Conservation (phyloP, 2,888 invertebrate genomes). For the Heteromyza rotundicornis region DNA sequence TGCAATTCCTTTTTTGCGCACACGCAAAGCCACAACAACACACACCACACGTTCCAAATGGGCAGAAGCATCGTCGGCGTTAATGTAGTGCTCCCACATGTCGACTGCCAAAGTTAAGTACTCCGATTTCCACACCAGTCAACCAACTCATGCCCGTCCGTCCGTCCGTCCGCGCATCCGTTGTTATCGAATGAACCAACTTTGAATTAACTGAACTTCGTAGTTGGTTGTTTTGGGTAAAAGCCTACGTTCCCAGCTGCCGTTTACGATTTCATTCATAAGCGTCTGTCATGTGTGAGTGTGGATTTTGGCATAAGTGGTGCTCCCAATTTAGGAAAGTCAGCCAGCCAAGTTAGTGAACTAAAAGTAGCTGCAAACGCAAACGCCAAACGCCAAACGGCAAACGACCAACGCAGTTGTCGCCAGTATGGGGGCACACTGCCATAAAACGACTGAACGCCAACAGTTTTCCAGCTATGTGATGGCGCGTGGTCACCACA, state of each 20-base stretch:
- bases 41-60: slow-evolving; percentile 1
- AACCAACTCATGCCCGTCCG: slow-evolving; percentile 28
- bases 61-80: slow-evolving; percentile 15
- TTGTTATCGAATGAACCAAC: not conserved
- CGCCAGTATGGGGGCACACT: not conserved
- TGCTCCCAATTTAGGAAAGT: slow-evolving; percentile 7
- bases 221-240: slow-evolving; percentile 9
- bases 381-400: slow-evolving; percentile 10
- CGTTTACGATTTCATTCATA: slow-evolving; percentile 34
- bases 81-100: slow-evolving; percentile 40
- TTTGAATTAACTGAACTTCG: not conserved
- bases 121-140: slow-evolving; percentile 33
- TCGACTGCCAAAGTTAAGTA: not conserved
- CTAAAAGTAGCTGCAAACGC: slow-evolving; percentile 29
- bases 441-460: slow-evolving; percentile 17
- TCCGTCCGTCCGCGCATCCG: not conserved
- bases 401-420: not conserved
- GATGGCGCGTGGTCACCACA: slow-evolving; percentile 19
- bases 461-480: slow-evolving; percentile 5
- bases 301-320: slow-evolving; percentile 12
- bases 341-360: not conserved
- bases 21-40: slow-evolving; percentile 19
- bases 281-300: slow-evolving; percentile 23
- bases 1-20: slow-evolving; percentile 54
- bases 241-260: slow-evolving; percentile 12